Evolutionary conservation across 2,888 invertebrate species (phyloP).

Genomic region (Pyrochroa serraticornis): DNA sequence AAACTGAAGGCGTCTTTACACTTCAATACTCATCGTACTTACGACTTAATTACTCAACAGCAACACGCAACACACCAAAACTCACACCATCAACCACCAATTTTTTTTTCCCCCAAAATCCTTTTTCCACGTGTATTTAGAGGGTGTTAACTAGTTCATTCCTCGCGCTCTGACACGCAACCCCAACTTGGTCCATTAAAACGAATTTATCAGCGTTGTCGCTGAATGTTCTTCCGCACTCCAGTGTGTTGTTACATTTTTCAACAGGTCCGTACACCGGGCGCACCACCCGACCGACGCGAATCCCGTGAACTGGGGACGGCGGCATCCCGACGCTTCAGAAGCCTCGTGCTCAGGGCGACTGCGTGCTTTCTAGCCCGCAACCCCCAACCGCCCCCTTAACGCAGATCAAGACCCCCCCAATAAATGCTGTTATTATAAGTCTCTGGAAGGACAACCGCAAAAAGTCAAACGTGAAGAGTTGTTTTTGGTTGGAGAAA

Average conservation of each 20-base stretch:
- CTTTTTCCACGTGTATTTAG: too few species aligned
- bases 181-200: too few species aligned
- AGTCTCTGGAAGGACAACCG: too few species aligned
- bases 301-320: constrained; percentile 39
- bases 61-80: neutral
- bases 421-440: too few species aligned
- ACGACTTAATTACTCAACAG: constrained; percentile 1
- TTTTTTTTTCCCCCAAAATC: too few species aligned
- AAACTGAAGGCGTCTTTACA: constrained; percentile 2
- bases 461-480: too few species aligned
- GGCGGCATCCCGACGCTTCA: constrained; percentile 37
- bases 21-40: neutral
- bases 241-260: constrained; percentile 9
- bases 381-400: constrained; percentile 17
- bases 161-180: too few species aligned
- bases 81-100: too few species aligned
- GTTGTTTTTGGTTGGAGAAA: too few species aligned
- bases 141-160: too few species aligned
- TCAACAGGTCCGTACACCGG: constrained; percentile 12
- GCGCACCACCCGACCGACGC: constrained; percentile 26
- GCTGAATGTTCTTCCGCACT: constrained; percentile 1
- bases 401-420: neutral
- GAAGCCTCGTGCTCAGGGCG: constrained; percentile 39
- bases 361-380: constrained; percentile 33
- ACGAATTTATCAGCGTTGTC: neutral